Percentiles rank a stretch among this genome's conserved stretches.
phyloP scores from a whole-genome alignment of 2,797 vertebrate species.

The Hybognathus amarus region DNA sequence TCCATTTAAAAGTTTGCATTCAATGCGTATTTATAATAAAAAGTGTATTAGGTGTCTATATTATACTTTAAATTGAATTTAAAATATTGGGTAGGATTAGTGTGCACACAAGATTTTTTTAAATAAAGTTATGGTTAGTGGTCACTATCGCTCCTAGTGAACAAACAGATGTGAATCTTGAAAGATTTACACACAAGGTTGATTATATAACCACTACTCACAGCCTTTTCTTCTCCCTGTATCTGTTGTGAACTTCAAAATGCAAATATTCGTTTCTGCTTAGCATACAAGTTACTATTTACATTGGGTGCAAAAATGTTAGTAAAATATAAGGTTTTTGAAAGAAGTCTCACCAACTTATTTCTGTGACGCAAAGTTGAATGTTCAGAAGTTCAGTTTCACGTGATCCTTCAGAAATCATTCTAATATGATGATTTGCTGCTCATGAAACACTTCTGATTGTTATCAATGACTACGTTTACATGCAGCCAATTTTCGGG shows the following conservation, averaged over 20 bases:
- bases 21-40: neutral
- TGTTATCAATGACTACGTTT: neutral
- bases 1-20: neutral
- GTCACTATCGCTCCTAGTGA: too few species aligned
- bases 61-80: neutral
- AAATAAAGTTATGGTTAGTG: neutral
- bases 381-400: neutral
- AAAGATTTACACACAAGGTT: neutral
- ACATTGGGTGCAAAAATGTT: too few species aligned
- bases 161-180: neutral
- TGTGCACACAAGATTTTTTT: neutral
- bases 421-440: neutral
- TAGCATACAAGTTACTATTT: neutral
- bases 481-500: too few species aligned
- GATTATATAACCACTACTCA: neutral
- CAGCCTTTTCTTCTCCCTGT: fast-evolving
- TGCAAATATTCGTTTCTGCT: neutral
- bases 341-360: neutral
- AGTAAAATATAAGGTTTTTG: neutral
- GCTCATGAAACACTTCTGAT: neutral
- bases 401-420: neutral
- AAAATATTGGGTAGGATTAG: neutral
- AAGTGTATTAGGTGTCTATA: neutral
- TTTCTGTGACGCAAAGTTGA: neutral
- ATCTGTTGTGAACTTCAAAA: neutral